These are phyloP conservation scores for Sturnus vulgaris DNA, from an alignment of 2,113 vertebrate species.

Conservation along the genomic window DNA sequence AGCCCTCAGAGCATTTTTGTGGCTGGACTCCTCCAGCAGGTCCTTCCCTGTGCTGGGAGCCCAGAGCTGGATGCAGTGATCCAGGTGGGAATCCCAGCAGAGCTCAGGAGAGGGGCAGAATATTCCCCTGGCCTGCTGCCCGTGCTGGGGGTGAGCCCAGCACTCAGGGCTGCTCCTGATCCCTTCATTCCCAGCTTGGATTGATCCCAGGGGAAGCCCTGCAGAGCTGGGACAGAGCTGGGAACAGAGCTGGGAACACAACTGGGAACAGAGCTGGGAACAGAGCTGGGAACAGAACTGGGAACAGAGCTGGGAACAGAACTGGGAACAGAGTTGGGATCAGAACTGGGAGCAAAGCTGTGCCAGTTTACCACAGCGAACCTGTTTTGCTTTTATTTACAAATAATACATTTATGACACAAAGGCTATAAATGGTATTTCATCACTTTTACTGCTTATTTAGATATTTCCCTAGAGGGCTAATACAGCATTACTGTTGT, in stretches of 20 bases:
- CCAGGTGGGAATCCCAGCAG: neutral
- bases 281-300: neutral
- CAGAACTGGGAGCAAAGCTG: neutral
- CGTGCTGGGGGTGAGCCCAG: neutral
- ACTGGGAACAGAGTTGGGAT: neutral
- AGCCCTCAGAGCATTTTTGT: neutral
- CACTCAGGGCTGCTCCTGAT: neutral
- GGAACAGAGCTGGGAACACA: no score
- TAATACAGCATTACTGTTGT: neutral
- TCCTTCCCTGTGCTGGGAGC: neutral
- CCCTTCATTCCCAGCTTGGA: neutral
- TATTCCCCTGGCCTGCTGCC: neutral
- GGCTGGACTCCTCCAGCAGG: neutral
- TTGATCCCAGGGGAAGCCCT: rapidly evolving
- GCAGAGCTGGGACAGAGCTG: neutral
- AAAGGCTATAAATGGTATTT: slow-evolving; percentile 1
- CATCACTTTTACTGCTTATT: slow-evolving; percentile 41
- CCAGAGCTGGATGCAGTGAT: neutral
- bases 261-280: neutral
- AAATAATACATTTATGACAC: neutral
- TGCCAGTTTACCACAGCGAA: neutral
- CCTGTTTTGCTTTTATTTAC: neutral
- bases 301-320: neutral
- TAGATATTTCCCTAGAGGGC: slow-evolving; percentile 11
- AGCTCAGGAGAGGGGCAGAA: neutral